These are phyloP conservation scores for Oreohelix idahoensis DNA, from an alignment of 1,140 invertebrate species.

Conservation along the genomic window DNA sequence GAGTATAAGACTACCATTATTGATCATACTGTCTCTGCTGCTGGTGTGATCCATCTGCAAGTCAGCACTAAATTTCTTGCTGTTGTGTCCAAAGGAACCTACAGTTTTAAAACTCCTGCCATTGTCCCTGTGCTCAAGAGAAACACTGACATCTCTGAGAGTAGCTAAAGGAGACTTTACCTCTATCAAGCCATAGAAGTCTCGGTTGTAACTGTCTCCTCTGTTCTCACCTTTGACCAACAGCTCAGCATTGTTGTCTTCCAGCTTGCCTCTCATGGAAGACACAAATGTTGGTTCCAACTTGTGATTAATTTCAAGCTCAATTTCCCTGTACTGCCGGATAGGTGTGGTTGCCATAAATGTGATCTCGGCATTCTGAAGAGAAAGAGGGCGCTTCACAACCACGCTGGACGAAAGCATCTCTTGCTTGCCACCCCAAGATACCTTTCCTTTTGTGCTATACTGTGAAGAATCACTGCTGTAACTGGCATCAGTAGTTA, in stretches of 20 bases:
- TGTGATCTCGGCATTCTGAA: background rate
- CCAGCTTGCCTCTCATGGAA: background rate
- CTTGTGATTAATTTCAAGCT: slow-evolving; percentile 26
- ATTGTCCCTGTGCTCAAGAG: slow-evolving; percentile 14
- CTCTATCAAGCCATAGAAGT: background rate
- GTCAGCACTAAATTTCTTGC: slow-evolving; percentile 1
- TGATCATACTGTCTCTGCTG: background rate
- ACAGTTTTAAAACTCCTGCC: background rate
- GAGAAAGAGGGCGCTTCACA: slow-evolving; percentile 1
- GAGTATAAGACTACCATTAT: background rate
- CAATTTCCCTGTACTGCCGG: slow-evolving; percentile 14
- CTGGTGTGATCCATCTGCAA: background rate
- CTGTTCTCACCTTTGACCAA: slow-evolving; percentile 16
- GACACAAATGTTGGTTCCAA: background rate
- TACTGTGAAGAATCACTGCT: background rate
- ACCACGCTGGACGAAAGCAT: background rate
- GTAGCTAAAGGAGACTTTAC: background rate
- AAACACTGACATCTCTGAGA: background rate
- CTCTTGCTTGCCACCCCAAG: slow-evolving; percentile 1
- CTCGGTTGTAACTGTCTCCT: background rate
- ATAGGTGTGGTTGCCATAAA: background rate
- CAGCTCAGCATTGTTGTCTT: slow-evolving; percentile 15
- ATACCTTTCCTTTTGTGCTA: slow-evolving; percentile 5
- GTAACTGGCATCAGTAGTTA: background rate
- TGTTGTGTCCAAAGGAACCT: background rate